Evolutionary conservation across 2,113 vertebrate species (phyloP), one percentile per base, ranked within the genome.

Genomic region (Limnothrissa miodon): DNA sequence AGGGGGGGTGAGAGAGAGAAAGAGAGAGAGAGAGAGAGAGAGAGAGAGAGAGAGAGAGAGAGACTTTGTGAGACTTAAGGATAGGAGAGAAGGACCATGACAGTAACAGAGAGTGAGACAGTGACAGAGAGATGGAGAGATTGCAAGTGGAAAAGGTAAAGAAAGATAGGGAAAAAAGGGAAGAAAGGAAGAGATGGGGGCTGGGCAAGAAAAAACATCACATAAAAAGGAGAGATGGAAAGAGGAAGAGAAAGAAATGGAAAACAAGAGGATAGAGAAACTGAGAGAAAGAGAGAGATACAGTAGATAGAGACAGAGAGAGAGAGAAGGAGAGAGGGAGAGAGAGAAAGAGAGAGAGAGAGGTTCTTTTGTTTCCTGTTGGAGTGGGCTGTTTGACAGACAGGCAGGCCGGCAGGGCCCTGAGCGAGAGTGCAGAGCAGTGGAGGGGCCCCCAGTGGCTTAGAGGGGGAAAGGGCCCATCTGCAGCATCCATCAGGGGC

Each of bases 401-500:
- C 81, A 85, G 84, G 79, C 81, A 11, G 84, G 56, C 84, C 82
- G 81, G 48, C 79, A 78, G 82, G 82, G 44, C 62, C 45, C 81
- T 70, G 56, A 70, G 81, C 25, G 81, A 70, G 59, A 45, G 56
- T 59, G 59, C n/a, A 66, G 59, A 66, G 59, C 59, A 66, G 25
- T 8, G 10, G 59, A 66, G 59, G 59, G 59, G 59, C 59, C 59
- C 48, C 78, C 66, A 21, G 33, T 42, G 70, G n/a, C 33, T 74
- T 25, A 48, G 56, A n/a, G n/a, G 66, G 48, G 44, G 59, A 33
- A 82, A 85, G n/a, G 46, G 59, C 78, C 85, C 85, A 83, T 86
- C 85, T 86, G 85, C 80, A 82, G 79, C 78, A 83, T 86, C 85
- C 85, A 86, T 86, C 81, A 86, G 78, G 81, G 59, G 23, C 42